Conservation (phyloP, 2,888 invertebrate genomes). For the Stegana nigrithorax region DNA sequence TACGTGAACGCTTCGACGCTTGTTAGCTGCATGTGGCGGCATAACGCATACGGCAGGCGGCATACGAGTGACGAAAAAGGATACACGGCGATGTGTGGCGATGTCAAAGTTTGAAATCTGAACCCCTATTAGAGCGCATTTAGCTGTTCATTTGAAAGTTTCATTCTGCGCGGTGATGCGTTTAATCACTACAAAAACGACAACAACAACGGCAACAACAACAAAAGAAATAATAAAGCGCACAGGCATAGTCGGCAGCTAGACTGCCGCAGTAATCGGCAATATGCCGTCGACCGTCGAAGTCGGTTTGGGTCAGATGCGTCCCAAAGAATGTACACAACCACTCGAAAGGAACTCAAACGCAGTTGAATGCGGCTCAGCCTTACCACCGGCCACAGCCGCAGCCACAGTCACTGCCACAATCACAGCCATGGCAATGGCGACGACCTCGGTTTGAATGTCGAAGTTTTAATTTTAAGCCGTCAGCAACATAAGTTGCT, state of each 20-base stretch:
- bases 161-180: conserved; percentile 64
- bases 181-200: conserved; percentile 62
- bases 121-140: conserved; percentile 67
- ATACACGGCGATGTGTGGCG: conserved; percentile 7
- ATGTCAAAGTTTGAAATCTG: conserved; percentile 57
- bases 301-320: too few species aligned
- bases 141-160: conserved; percentile 67
- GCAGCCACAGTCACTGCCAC: too few species aligned
- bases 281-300: too few species aligned
- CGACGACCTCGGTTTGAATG: too few species aligned
- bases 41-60: background rate
- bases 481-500: conserved; percentile 65
- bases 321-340: conserved; percentile 14
- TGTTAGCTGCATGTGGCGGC: background rate
- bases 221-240: background rate
- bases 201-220: conserved; percentile 25
- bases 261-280: too few species aligned
- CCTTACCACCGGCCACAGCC: conserved; percentile 16
- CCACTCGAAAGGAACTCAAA: conserved; percentile 29
- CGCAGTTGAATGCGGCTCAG: conserved; percentile 29
- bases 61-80: conserved; percentile 15
- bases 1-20: background rate
- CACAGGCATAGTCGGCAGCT: conserved; percentile 1
- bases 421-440: too few species aligned
- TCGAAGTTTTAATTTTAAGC: conserved; percentile 59